Percentiles rank a stretch among this genome's conserved stretches.
Conservation (phyloP, 2,113 vertebrate genomes). For the Lophura nycthemera region DNA sequence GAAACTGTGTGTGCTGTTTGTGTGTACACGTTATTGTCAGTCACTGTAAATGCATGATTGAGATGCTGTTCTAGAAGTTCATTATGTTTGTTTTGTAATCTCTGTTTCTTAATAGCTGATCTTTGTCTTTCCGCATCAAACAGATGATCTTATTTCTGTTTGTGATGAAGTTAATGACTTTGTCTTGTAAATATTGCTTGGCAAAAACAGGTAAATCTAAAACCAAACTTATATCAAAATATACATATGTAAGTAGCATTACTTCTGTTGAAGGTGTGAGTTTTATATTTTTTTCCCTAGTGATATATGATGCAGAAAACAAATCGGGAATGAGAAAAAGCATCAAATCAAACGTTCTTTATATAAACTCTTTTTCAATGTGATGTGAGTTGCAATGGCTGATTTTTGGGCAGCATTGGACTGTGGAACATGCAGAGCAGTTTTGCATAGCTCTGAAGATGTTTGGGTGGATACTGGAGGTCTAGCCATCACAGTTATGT, state of each 20-base stretch:
- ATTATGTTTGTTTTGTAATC: not conserved
- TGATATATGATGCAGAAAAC: not conserved
- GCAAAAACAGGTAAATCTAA: not conserved
- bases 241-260: not conserved
- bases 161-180: slow-evolving; percentile 11
- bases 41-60: not conserved
- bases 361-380: not conserved
- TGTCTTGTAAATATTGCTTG: not conserved
- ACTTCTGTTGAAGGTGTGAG: not conserved
- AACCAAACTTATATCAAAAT: too few species aligned
- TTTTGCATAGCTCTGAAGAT: not conserved
- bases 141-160: not conserved
- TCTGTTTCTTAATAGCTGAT: not conserved
- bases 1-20: not conserved
- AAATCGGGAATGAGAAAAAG: not conserved
- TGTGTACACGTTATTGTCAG: not conserved
- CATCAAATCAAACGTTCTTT: not conserved
- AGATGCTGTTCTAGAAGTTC: not conserved
- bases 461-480: not conserved
- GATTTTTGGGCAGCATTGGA: not conserved
- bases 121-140: not conserved
- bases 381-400: not conserved
- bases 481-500: not conserved
- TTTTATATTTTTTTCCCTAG: not conserved
- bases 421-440: not conserved